Evolutionary conservation across 2,113 vertebrate species (phyloP), one percentile per base, ranked within the genome.

Genomic region (Hepsetus odoe): DNA sequence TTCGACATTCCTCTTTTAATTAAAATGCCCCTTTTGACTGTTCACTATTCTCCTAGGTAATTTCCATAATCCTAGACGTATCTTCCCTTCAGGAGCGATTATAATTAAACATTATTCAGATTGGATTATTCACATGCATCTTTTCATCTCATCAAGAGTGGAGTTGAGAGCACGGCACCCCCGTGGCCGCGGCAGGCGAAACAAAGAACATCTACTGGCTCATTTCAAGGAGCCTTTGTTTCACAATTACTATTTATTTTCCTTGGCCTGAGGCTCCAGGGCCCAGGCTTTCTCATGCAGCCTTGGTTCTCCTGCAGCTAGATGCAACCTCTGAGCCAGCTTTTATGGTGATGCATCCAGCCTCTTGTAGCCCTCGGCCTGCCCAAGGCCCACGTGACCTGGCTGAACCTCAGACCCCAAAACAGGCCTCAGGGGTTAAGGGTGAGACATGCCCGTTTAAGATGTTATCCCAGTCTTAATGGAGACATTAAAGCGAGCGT

Each of bases 171-270:
- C 44, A 58, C 49, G 56, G 46, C 53, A 18, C 51, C 80, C 75
- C 70, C 49, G 30, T 73, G 69, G 80, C 69, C 40, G 22, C 26
- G n/a, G 58, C 22, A n/a, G 56, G 24, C 62, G 30, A 76, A 76
- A 72, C 68, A 72, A 83, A 72, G 53, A 24, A 76, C 42, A 49
- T 20, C 65, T 72, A 33, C 59, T 26, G 42, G n/a, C 30, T 59
- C 62, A 8, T 66, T 82, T 70, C 49, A 67, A 59, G 44, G 42
- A 72, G 78, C 67, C 73, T 80, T 74, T 76, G 56, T 82, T 76
- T 82, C 80, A 72, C 80, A 74, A 85, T 84, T 74, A 55, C n/a
- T 79, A 82, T 80, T 75, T 83, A 64, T 51, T 74, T n/a, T 59
- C 70, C 70, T 28, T 68, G 65, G 32, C 28, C 18, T 42, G 32